Evolutionary conservation across 2,113 vertebrate genomes (phyloP), one percentile per base, ranked within the genome.

Genomic region (Silurus asotus): DNA sequence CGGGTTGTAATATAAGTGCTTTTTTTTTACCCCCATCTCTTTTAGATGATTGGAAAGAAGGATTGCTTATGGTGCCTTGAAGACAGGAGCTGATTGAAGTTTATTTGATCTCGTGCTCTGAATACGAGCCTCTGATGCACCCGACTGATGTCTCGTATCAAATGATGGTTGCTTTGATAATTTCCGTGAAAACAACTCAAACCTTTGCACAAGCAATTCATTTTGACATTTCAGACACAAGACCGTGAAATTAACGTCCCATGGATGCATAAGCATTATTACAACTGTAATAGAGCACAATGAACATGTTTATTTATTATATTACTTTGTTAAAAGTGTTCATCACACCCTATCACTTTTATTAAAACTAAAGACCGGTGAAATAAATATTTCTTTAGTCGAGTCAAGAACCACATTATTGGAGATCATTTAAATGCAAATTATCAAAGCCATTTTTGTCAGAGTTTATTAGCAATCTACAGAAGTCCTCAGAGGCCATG

Each of bases 31-130:
- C 77, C 8, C 23, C 23, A 8, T 45, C 28, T 45, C 17, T 5
- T 67, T 75, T 62, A 48, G 72, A 81, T 87, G 51, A 84, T 86
- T 84, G 62, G 59, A 4, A 67, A 86, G 65, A 25, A 8, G 58
- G 48, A 51, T 58, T 86, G 82, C 72, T 65, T 89, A 84, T 87
- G 61, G 77, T 87, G 70, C 6, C 45, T 19, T 37, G 67, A n/a
- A 53, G 67, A 55, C 80, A 70, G 85, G 48, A 81, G 51, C 69
- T 67, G 77, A 83, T 87, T 88, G 78, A 83, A 87, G 79, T 58
- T 70, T 70, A 84, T 88, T 88, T 88, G 85, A 87, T 88, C 84
- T 81, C 75, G 55, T 70, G 23, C 61, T 37, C 37, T 53, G 56
- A 59, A 85, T 76, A 65, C 55, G 19, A 72, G 45, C 70, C 20